Evolutionary conservation across 2,797 vertebrate genomes (phyloP).

Genomic region (Percopsis omiscomaycus): DNA sequence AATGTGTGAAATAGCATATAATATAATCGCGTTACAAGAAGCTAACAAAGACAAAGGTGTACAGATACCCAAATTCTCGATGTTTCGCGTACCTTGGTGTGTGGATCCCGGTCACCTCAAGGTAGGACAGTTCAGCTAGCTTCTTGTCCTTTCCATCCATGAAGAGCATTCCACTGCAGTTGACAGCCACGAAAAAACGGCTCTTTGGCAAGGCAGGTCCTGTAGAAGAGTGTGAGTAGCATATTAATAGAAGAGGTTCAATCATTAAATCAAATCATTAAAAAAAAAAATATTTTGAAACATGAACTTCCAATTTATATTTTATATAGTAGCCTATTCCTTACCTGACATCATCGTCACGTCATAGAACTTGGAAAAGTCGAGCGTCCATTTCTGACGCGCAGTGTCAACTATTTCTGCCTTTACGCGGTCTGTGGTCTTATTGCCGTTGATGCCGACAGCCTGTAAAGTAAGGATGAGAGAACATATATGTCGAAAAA

Average conservation of each 20-base stretch:
- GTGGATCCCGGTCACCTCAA: conserved; percentile 80
- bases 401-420: conserved; percentile 82
- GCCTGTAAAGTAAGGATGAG: conserved; percentile 67
- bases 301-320: background rate
- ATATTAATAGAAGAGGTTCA: background rate
- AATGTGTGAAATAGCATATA: no score
- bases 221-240: conserved; percentile 54
- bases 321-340: conserved; percentile 4
- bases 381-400: conserved; percentile 83
- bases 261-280: no score
- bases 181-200: conserved; percentile 84
- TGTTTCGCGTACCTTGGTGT: conserved; percentile 67
- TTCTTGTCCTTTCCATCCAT: conserved; percentile 85
- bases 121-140: conserved; percentile 83
- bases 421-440: conserved; percentile 69
- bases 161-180: conserved; percentile 85
- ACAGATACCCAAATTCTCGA: background rate
- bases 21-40: no score
- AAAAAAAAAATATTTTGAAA: background rate
- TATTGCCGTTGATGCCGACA: conserved; percentile 63
- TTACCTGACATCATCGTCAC: conserved; percentile 86
- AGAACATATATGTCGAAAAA: background rate
- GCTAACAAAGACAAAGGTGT: no score
- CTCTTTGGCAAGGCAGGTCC: conserved; percentile 85
- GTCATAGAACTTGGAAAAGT: conserved; percentile 92